Evolutionary conservation across 53 echinoderm and acorn worm genomes (phyloP), one percentile per base, ranked within the genome.

Genomic region (Arbacia lixula): DNA sequence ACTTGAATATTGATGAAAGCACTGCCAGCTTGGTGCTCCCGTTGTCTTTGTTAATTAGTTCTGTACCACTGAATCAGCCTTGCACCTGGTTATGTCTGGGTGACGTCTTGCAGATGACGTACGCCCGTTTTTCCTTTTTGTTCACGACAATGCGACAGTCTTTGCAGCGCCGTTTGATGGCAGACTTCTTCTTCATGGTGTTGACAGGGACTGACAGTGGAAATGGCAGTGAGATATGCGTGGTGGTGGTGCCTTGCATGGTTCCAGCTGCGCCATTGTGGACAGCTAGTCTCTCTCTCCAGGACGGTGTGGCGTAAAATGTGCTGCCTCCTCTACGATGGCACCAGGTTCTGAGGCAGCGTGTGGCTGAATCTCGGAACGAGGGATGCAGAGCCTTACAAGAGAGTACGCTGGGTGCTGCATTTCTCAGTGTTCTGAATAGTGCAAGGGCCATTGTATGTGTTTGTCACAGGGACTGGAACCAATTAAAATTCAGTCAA

Each of bases 31-130:
- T n/a, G n/a, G n/a, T n/a, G n/a, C n/a, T n/a, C n/a, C n/a, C n/a
- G n/a, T n/a, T n/a, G n/a, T n/a, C n/a, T n/a, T n/a, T n/a, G n/a
- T n/a, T n/a, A n/a, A n/a, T n/a, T n/a, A n/a, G n/a, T n/a, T n/a
- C n/a, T n/a, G n/a, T n/a, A n/a, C 14, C 46, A 46, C 8, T 10
- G 46, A 17, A 31, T 40, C 46, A 74, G 50, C 68, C 66, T 37
- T 89, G 85, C 28, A 88, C 81, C 71, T 97, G 98, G 63, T 94
- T 97, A 60, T 97, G 98, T 51, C 98, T 75, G 25, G 98, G 94
- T 65, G 87, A 79, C 6, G 86, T 92, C 50, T 94, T 85, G 56
- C 98, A 97, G 6, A 94, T 66, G 2, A 97, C 88, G 60, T 90
- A 91, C 75, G 75, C 65, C 21, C 86, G 76, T 33, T 86, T 86